Percentiles rank a stretch among this genome's conserved stretches.
phyloP scores from a whole-genome alignment of 2,797 vertebrate genomes.

The Austrolebias charrua region DNA sequence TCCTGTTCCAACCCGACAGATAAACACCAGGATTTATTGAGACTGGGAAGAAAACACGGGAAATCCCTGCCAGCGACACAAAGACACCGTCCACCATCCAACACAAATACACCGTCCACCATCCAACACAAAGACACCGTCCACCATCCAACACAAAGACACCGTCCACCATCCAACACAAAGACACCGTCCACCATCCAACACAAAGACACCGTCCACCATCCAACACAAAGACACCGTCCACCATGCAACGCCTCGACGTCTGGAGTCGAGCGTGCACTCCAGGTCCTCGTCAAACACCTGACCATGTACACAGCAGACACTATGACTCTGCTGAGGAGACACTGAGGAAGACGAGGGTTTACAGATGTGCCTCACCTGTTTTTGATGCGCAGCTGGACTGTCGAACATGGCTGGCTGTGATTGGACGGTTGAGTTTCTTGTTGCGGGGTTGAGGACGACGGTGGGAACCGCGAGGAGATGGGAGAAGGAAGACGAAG shows the following conservation, averaged over 20 bases:
- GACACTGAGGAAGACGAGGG: not conserved
- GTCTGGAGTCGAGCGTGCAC: no score
- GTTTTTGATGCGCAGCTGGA: slow-evolving; percentile 63
- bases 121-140: no score
- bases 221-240: no score
- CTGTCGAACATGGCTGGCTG: slow-evolving; percentile 43
- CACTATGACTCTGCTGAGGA: no score
- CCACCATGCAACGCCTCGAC: no score
- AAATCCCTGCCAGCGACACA: not conserved
- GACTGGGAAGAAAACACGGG: not conserved
- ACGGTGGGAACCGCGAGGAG: not conserved
- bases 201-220: no score
- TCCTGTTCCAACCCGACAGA: slow-evolving; percentile 21
- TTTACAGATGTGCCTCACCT: slow-evolving; percentile 38
- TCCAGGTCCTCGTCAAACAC: not conserved
- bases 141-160: no score
- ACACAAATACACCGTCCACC: no score
- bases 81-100: no score
- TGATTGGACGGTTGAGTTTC: slow-evolving; percentile 1
- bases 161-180: no score
- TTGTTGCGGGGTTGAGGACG: slow-evolving; percentile 8
- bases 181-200: no score
- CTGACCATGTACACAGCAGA: no score
- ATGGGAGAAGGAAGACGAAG: slow-evolving; percentile 20
- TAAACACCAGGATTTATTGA: slow-evolving; percentile 17